Base-by-base conservation (phyloP, 2,113 vertebrate genomes). In the Tautogolabrus adspersus region DNA sequence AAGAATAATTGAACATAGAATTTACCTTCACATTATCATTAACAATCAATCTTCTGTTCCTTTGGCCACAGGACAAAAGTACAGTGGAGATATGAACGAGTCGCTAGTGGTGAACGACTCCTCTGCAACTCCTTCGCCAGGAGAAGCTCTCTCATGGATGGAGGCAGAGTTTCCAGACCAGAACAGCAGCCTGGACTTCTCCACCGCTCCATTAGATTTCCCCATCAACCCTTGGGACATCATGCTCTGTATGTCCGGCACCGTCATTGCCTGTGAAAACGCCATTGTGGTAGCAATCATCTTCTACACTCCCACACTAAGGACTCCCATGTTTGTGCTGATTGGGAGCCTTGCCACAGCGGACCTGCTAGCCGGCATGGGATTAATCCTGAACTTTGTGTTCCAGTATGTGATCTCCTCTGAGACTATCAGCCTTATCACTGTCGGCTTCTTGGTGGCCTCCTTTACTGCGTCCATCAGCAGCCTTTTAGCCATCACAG, bases 261-360 rank as follows among this genome's bases (percentile, higher is more conserved):
- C 98, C 0, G 96, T 97, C 90, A 99, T 99, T 9, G 96, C 98
- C 70, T 97, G 97, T 26, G 98, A 99, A 81, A 99, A 99, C 3
- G 97, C 98, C 23, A 95, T 99, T 18, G 97, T 99, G 13, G 96
- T 99, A 69, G 98, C 97, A 26, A 97, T 98, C 85, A 97, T 99
- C 87, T 96, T 97, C 82, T 98, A 96, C 94, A 97, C 97, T 0
- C 98, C 98, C 0, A 90, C 95, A 1, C 91, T 99, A 66, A 94
- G 98, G 89, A 96, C 96, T 26, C 98, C 98, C 59, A 98, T 97
- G 97, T 99, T 99, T 52, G 95, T 96, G 83, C 94, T 99, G 61
- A 97, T 99, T 19, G 98, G 98, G 62, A 99, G 98, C 89, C 92
- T 99, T 85, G 98, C 98, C 82, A 98, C 97, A 0, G 98, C 98